phyloP scores from a whole-genome alignment of 2,113 vertebrate genomes.

The Urocynchramus pylzowi region DNA sequence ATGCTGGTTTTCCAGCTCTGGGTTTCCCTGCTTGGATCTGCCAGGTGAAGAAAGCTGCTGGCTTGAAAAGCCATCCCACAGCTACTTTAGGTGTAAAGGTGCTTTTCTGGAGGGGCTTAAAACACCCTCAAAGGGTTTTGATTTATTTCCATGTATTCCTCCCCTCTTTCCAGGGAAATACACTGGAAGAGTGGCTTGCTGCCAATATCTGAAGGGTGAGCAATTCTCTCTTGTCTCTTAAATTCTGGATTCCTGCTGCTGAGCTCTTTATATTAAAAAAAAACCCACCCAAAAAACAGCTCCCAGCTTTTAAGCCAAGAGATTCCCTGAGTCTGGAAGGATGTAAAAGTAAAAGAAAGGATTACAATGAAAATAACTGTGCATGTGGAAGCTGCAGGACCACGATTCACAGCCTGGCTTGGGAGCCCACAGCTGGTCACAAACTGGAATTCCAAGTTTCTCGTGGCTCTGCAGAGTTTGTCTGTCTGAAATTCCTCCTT shows the following conservation, averaged over 20 bases:
- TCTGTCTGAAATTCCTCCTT: background rate
- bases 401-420: accelerated
- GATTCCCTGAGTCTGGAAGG: background rate
- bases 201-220: background rate
- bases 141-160: background rate
- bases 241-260: conserved; percentile 4
- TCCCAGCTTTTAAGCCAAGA: background rate
- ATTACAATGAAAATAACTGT: background rate
- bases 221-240: conserved; percentile 11
- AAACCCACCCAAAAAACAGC: background rate
- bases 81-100: background rate
- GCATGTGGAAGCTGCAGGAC: background rate
- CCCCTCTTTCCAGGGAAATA: conserved; percentile 36
- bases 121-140: background rate
- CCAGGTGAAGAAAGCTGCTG: background rate
- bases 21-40: background rate
- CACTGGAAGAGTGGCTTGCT: background rate
- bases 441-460: background rate
- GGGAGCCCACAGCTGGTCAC: background rate
- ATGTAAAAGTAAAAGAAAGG: background rate
- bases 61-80: background rate
- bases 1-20: background rate
- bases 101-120: background rate
- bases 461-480: background rate
- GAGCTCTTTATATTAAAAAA: background rate